Base-by-base conservation (phyloP, 2,113 vertebrate genomes). In the Drymodes brunneopygia region DNA sequence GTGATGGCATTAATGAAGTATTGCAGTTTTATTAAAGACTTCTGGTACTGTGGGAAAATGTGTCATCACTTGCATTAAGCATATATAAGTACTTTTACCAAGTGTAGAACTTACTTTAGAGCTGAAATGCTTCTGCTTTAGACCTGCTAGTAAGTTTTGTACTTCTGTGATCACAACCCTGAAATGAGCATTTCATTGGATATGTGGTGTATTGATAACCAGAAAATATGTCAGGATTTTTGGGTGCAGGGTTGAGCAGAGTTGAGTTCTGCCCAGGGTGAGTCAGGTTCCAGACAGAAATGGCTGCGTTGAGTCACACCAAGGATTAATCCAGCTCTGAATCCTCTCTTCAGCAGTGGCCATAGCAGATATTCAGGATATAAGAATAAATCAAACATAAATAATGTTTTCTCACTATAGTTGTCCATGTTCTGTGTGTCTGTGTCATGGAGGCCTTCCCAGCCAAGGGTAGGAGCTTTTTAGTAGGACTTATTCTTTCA, bases 1-100 rank as follows among this genome's bases (percentile, higher is more conserved):
- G 89, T 85, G 84, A 66, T 94, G 92, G 19, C 40, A 61, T 88
- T 92, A 90, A 92, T 88, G 67, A 91, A 86, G 82, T 67, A 86
- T 69, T 66, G 33, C 22, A 57, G 11, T 70, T 94, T 88, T 91
- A 91, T 57, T 92, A 88, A 84, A 84, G 90, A 53, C 75, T 84
- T 80, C 11, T 64, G 70, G 36, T 64, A 17, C 58, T 47, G 15
- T 79, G 60, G 87, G 79, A 81, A 89, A 67, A 67, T 92, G 62
- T 81, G 78, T 86, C 85, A 58, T 62, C 33, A 57, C 29, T 79
- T 81, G 44, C 73, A 50, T 60, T 42, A 82, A 72, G 40, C 40
- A 12, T 14, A 11, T 47, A 2, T 16, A 47, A 81, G 24, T 86
- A 24, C 35, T 82, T 88, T 69, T 72, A 36, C 57, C 24, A 81